phyloP scores from a whole-genome alignment of 2,888 invertebrate species.

The Ectobius pallidus region DNA sequence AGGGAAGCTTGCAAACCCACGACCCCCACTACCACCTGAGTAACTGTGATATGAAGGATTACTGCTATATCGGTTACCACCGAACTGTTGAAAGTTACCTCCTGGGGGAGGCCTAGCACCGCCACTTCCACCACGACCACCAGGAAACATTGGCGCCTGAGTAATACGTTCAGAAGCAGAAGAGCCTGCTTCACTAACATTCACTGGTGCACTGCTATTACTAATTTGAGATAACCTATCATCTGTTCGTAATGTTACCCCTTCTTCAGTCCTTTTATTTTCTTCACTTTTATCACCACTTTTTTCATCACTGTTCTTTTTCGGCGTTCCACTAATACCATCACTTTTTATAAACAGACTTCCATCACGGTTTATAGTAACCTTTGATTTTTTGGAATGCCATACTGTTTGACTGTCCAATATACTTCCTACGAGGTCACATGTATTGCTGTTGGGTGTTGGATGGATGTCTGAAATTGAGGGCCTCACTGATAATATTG shows the following conservation, averaged over 20 bases:
- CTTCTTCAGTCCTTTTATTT: background rate
- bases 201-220: constrained; percentile 28
- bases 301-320: background rate
- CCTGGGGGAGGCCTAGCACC: constrained; percentile 26
- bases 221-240: constrained; percentile 24
- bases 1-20: constrained; percentile 23
- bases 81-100: constrained; percentile 44
- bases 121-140: constrained; percentile 46
- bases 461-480: constrained; percentile 1
- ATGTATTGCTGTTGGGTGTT: constrained; percentile 4
- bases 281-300: background rate
- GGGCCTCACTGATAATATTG: too few relatives aligned
- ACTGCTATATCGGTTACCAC: constrained; percentile 48
- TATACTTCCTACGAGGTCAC: constrained; percentile 72
- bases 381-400: constrained; percentile 67
- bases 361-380: constrained; percentile 67
- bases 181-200: constrained; percentile 34
- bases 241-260: constrained; percentile 24
- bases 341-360: constrained; percentile 61
- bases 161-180: constrained; percentile 48
- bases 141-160: constrained; percentile 69
- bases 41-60: constrained; percentile 46
- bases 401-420: constrained; percentile 72
- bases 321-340: constrained; percentile 42
- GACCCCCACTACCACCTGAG: constrained; percentile 27